Evolutionary conservation across 1,140 invertebrate species (phyloP), one percentile per base, ranked within the genome.

Genomic region (Drosophila tani): DNA sequence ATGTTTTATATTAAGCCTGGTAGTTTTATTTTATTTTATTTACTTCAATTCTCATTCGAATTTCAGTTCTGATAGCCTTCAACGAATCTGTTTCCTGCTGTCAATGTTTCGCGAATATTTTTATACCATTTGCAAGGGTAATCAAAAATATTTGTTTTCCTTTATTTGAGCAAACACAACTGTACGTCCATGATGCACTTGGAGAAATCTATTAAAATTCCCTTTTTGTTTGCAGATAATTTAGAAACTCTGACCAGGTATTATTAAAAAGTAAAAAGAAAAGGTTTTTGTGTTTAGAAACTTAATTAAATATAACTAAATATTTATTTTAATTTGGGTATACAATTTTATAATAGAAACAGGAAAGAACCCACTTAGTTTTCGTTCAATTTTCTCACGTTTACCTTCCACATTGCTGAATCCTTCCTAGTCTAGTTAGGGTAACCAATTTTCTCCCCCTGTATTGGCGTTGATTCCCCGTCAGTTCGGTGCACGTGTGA

Each of bases 401-500:
- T 35, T 11, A 11, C 8, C 32, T 35, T 35, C 32, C 29, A 4
- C 9, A 11, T 35, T 11, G 11, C 9, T 35, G 32, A 11, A 35
- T 9, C 51, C 51, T 1, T 8, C 0, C 17, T 6, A 14, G 47
- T n/a, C 47, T 12, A 19, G 50, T 3, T 35, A 11, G 32, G 50
- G 29, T 14, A 11, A 1, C 14, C 6, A 8, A 9, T 55, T 75
- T 76, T 53, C 62, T 58, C 24, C 11, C 63, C 9, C 58, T 78
- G 75, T 60, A 69, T 3, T 32, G 21, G 17, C 45, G 49, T 11
- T 45, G 63, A 50, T 40, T 50, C 49, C 21, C 49, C 49, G 50
- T 59, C 53, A 49, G 64, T 77, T 64, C 55, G 81, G 79, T 35
- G 53, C 82, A 86, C 82, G 82, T 86, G 82, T 79, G 81, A 84